Evolutionary conservation across 1,140 invertebrate genomes (phyloP), one percentile per base, ranked within the genome.

Genomic region (Tetranychus cinnabarinus): DNA sequence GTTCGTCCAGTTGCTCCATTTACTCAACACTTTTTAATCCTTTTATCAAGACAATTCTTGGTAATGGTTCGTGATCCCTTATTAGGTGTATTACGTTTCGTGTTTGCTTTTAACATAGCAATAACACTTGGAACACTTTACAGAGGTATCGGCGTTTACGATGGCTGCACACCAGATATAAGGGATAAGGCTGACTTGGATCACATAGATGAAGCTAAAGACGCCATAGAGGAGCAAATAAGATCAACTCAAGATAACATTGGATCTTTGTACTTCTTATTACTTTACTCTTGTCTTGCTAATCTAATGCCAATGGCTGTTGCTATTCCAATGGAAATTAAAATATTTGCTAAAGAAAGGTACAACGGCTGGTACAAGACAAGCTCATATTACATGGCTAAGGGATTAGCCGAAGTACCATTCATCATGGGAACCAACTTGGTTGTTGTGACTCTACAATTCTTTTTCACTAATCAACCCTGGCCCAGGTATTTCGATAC

Each of bases 311-410:
- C 57, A 5, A 48, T 45, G n/a, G 36, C 13, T 5, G 36, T 59
- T 8, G 35, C 33, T 8, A 36, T 56, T 56, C 55, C 55, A 36
- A 15, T 56, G 34, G 33, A 56, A 3, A 56, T 56, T 3, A 52
- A 52, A 23, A 52, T 31, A 8, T 52, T 52, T 52, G 39, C 89
- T 46, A 77, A 88, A 70, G 91, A 97, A 74, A 88, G 96, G 78
- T 75, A 95, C 55, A 97, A 97, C 71, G 92, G 50, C 89, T 61
- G 60, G 60, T 61, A 61, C 39, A 34, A 33, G 1, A 3, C 15
- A 10, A 42, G 7, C 6, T 23, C 6, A n/a, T 61, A 61, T 31
- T 61, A 47, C 37, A 23, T 46, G 3, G 36, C 36, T 13, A 47
- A 47, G 12, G 15, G 7, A 31, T 13, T 59, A 3, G 36, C 61